Conservation (phyloP, 2,113 vertebrate genomes). For the Oxyura jamaicensis region DNA sequence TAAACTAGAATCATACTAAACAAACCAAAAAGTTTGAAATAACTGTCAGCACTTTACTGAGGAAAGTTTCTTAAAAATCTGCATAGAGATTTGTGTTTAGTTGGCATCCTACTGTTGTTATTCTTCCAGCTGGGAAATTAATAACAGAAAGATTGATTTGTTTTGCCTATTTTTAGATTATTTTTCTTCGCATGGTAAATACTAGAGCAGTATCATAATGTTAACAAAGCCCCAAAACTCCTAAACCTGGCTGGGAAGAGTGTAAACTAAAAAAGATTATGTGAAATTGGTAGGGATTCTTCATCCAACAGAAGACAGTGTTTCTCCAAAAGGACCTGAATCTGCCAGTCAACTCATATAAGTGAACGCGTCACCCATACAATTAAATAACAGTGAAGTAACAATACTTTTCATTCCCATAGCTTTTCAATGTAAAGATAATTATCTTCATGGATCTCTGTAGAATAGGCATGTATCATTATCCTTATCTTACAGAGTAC, state of each 20-base stretch:
- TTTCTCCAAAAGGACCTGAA: neutral
- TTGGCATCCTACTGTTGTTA: neutral
- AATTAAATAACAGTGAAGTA: slow-evolving; percentile 35
- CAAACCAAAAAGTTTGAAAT: neutral
- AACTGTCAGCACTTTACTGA: neutral
- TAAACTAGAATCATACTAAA: neutral
- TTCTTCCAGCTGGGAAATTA: neutral
- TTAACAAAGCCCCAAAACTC: neutral
- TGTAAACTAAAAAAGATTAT: neutral
- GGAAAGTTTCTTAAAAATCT: neutral
- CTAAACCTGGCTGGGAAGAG: neutral
- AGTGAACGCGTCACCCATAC: neutral
- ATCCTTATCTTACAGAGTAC: neutral
- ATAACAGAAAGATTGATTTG: neutral
- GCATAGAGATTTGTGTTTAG: neutral
- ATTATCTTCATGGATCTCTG: slow-evolving; percentile 36
- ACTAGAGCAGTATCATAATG: neutral
- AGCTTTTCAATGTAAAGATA: slow-evolving; percentile 32
- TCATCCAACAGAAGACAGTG: neutral
- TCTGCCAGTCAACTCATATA: neutral
- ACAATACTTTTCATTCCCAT: slow-evolving; percentile 38
- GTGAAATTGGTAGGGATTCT: neutral
- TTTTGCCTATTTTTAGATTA: neutral
- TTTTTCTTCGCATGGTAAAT: neutral
- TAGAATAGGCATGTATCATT: slow-evolving; percentile 24